phyloP scores from a whole-genome alignment of 1,140 invertebrate species.

The Oncopodura yosiiana region DNA sequence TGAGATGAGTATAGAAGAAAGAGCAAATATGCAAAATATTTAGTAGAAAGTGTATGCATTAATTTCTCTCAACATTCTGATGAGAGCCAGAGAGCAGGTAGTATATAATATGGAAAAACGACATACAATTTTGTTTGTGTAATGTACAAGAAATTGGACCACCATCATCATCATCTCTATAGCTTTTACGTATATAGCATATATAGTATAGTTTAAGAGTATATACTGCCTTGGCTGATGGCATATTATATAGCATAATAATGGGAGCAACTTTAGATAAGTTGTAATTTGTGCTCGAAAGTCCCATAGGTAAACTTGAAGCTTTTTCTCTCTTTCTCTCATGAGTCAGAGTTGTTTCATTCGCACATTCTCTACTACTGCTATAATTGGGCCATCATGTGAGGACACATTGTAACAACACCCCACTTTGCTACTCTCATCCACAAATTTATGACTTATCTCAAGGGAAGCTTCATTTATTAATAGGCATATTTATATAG shows the following conservation, averaged over 20 bases:
- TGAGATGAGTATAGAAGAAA: too few relatives aligned
- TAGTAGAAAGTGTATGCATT: too few relatives aligned
- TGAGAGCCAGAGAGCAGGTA: neutral
- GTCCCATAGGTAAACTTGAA: conserved; percentile 35
- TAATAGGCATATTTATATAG: conserved; percentile 36
- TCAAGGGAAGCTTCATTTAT: conserved; percentile 36
- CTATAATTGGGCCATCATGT: conserved; percentile 34
- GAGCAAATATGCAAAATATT: too few relatives aligned
- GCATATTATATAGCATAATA: too few relatives aligned
- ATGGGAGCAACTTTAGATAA: conserved; percentile 32
- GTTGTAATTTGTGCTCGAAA: conserved; percentile 34
- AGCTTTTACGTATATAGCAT: too few relatives aligned
- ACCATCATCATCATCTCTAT: too few relatives aligned
- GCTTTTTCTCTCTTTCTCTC: conserved; percentile 29
- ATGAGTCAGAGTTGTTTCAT: conserved; percentile 31
- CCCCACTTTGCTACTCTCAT: conserved; percentile 22
- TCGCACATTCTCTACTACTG: conserved; percentile 30
- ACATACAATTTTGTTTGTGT: neutral
- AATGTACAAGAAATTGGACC: too few relatives aligned
- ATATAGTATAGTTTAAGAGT: neutral
- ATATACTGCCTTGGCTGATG: conserved; percentile 10
- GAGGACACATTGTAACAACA: conserved; percentile 23
- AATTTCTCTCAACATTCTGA: too few relatives aligned
- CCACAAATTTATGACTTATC: conserved; percentile 34
- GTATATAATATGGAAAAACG: neutral